These are phyloP conservation scores for Nephrotoma flavescens DNA, from an alignment of 2,888 invertebrate genomes.

Conservation along the genomic window DNA sequence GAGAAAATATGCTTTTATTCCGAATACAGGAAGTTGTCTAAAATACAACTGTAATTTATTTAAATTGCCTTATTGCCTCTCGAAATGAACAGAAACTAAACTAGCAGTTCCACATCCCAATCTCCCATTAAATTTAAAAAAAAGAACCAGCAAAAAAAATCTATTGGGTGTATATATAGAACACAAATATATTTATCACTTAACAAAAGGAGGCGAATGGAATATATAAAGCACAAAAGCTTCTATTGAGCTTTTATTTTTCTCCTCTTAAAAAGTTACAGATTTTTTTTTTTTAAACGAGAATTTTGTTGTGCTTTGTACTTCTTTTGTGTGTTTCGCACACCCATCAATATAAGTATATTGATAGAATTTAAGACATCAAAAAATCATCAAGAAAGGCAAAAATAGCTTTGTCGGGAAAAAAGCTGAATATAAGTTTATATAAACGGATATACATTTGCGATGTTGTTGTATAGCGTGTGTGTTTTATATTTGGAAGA, in stretches of 20 bases:
- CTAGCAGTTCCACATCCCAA: not conserved
- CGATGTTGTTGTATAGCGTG: not conserved
- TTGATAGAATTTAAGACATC: not conserved
- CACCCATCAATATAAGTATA: not conserved
- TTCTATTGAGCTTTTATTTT: not conserved
- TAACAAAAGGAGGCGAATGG: not conserved
- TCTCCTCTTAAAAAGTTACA: not conserved
- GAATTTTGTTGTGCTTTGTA: not conserved
- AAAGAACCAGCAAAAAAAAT: not conserved
- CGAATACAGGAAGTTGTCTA: not conserved
- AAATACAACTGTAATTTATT: not conserved
- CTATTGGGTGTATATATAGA: not conserved
- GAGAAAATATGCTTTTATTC: not conserved
- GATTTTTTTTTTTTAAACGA: not conserved
- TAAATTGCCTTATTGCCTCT: not conserved
- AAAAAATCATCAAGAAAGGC: not conserved
- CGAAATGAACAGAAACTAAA: not conserved
- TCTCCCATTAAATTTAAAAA: not conserved
- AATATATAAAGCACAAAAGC: not conserved
- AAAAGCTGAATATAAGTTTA: not conserved
- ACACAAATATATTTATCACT: not conserved
- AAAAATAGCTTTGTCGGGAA: not conserved
- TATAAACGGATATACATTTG: not conserved
- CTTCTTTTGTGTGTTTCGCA: not conserved
- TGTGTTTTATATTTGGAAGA: not conserved